Evolutionary conservation across 2,797 vertebrate species (phyloP).

Genomic region (Xenops minutus): DNA sequence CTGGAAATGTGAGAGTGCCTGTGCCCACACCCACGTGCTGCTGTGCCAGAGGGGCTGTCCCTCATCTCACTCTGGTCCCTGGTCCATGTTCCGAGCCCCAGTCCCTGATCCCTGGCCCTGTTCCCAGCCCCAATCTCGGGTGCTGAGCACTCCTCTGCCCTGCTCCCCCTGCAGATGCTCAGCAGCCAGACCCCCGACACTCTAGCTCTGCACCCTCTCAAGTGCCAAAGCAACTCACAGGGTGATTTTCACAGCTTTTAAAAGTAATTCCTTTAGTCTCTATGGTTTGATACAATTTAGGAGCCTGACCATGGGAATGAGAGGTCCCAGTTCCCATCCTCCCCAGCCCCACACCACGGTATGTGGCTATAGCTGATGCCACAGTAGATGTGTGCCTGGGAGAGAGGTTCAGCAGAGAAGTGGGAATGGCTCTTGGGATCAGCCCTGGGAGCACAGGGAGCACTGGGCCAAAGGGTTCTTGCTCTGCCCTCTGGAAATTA

Average conservation of each 20-base stretch:
- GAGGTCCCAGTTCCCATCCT: rapidly evolving
- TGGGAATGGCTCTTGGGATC: neutral
- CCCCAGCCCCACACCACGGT: neutral
- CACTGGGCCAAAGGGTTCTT: neutral
- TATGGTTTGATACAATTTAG: neutral
- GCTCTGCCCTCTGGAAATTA: neutral
- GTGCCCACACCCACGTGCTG: rapidly evolving
- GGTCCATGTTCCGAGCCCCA: neutral
- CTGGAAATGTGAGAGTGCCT: rapidly evolving
- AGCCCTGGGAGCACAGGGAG: neutral
- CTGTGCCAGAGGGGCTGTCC: neutral
- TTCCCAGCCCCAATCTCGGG: neutral
- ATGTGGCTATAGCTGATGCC: no score
- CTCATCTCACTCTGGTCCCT: rapidly evolving
- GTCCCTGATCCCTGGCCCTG: neutral
- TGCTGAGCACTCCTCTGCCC: neutral
- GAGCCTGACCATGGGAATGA: neutral
- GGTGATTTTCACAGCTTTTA: neutral
- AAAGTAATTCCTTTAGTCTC: neutral
- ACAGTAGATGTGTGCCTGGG: rapidly evolving
- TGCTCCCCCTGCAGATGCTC: neutral
- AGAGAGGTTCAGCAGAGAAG: neutral
- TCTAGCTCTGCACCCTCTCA: neutral
- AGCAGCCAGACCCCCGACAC: rapidly evolving
- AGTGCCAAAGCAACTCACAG: neutral